Percentiles rank a stretch among this genome's conserved stretches.
Evolutionary conservation across 2,113 vertebrate species (phyloP).

Genomic region (Gulo gulo): DNA sequence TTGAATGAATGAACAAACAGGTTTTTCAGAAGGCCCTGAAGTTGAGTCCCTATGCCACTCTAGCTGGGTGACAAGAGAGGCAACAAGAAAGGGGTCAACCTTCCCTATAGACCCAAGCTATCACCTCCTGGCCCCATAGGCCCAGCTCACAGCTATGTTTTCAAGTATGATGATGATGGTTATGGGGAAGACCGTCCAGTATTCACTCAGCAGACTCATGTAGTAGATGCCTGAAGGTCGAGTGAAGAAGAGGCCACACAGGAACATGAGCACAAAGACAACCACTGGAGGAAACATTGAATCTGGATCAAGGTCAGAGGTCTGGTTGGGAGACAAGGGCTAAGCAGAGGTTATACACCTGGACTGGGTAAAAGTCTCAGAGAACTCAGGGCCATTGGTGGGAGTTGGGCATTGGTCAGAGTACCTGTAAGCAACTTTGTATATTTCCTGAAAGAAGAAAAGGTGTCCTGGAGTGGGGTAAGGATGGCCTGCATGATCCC

Average conservation of each 20-base stretch:
- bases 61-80: not conserved
- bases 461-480: slow-evolving; percentile 87
- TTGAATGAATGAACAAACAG: not conserved
- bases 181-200: slow-evolving; percentile 86
- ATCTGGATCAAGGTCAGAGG: not conserved
- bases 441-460: slow-evolving; percentile 80
- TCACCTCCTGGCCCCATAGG: slow-evolving; percentile 89
- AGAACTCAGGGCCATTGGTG: not conserved
- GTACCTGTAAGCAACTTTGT: slow-evolving; percentile 86
- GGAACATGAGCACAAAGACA: slow-evolving; percentile 82
- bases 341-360: not conserved
- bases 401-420: not conserved
- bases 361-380: not conserved
- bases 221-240: slow-evolving; percentile 89
- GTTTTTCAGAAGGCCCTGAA: not conserved
- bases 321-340: not conserved
- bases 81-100: not conserved
- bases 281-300: slow-evolving; percentile 76
- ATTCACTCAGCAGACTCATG: slow-evolving; percentile 88
- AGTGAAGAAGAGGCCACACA: slow-evolving; percentile 86
- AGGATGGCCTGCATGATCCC: slow-evolving; percentile 89
- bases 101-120: not conserved
- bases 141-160: slow-evolving; percentile 87
- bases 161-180: slow-evolving; percentile 87
- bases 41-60: not conserved